Evolutionary conservation across 2,888 invertebrate genomes (phyloP).

Genomic region (Nomada goodeniana): DNA sequence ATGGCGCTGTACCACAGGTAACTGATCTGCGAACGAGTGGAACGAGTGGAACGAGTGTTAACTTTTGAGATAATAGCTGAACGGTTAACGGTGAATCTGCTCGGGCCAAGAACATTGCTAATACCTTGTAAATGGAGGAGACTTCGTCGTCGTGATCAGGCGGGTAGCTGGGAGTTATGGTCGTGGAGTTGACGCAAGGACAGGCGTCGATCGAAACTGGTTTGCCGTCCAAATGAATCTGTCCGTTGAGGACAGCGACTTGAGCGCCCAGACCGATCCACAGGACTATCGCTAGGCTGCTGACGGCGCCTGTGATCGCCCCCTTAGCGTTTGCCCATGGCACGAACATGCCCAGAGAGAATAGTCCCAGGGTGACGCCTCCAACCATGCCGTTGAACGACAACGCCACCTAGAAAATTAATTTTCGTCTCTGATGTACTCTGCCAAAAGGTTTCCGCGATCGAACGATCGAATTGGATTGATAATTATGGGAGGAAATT

Average conservation of each 20-base stretch:
- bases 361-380: slow-evolving; percentile 94
- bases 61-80: too few species aligned
- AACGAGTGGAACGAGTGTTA: background rate
- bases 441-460: too few species aligned
- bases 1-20: slow-evolving; percentile 96
- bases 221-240: slow-evolving; percentile 83
- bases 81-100: background rate
- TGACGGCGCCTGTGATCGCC: slow-evolving; percentile 87
- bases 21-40: slow-evolving; percentile 74
- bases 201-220: slow-evolving; percentile 86
- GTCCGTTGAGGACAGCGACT: slow-evolving; percentile 85
- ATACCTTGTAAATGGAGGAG: slow-evolving; percentile 78
- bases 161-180: background rate
- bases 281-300: slow-evolving; percentile 87
- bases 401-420: slow-evolving; percentile 87
- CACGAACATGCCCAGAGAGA: slow-evolving; percentile 94
- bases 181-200: slow-evolving; percentile 83
- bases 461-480: too few species aligned
- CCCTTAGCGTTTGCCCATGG: slow-evolving; percentile 94
- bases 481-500: background rate
- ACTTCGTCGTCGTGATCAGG: slow-evolving; percentile 56
- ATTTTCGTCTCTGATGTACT: background rate
- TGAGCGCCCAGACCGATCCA: slow-evolving; percentile 90
- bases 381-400: slow-evolving; percentile 96
- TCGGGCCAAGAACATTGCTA: background rate